phyloP scores from a whole-genome alignment of 2,113 vertebrate species.

The Chamaea fasciata region DNA sequence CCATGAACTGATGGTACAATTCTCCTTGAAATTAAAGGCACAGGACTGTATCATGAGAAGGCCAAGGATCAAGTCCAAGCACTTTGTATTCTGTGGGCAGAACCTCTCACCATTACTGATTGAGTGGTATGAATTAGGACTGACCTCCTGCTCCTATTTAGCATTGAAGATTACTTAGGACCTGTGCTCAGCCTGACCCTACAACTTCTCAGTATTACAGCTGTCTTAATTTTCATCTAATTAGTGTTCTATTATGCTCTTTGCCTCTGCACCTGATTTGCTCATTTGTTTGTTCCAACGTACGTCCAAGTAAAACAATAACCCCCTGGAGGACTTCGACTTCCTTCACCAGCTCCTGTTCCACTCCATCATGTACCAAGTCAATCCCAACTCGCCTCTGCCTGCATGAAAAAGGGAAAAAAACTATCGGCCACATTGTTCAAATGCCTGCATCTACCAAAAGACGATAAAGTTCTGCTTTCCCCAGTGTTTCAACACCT shows the following conservation, averaged over 20 bases:
- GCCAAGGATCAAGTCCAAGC: neutral
- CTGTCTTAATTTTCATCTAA: neutral
- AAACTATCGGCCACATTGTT: neutral
- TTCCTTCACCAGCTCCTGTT: conserved; percentile 84
- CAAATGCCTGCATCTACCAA: neutral
- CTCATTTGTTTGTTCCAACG: conserved; percentile 80
- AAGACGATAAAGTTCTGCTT: neutral
- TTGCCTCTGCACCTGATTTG: conserved; percentile 82
- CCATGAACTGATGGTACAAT: neutral
- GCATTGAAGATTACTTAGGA: neutral
- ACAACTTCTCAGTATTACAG: neutral
- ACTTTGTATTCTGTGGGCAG: neutral
- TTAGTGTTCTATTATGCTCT: neutral
- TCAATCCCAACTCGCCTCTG: conserved; percentile 77
- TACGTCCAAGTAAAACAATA: conserved; percentile 73
- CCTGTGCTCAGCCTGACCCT: neutral
- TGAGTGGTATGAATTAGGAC: neutral
- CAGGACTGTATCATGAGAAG: neutral
- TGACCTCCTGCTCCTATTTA: neutral
- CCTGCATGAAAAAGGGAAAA: conserved; percentile 64
- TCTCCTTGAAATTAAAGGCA: neutral
- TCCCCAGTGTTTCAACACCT: neutral
- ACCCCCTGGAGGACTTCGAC: conserved; percentile 72
- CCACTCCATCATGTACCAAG: conserved; percentile 79
- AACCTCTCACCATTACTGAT: neutral